Conservation (phyloP, 2,113 vertebrate genomes). For the Raja brachyura region DNA sequence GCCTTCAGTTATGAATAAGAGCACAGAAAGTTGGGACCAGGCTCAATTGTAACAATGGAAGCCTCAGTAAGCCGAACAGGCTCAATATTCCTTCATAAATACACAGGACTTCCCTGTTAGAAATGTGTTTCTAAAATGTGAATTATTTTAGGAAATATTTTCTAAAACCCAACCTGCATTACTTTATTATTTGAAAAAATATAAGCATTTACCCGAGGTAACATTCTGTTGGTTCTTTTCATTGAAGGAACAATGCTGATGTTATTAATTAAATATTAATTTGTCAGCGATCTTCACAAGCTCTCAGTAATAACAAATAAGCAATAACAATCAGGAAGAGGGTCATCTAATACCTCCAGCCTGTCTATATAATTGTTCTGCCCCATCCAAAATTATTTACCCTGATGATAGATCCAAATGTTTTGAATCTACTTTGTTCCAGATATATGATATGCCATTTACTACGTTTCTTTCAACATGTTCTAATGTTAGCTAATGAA, state of each 20-base stretch:
- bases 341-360: not conserved
- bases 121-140: not conserved
- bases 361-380: not conserved
- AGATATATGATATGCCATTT: not conserved
- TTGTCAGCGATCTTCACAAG: not conserved
- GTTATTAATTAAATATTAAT: not conserved
- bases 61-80: not conserved
- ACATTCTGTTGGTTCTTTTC: not conserved
- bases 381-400: not conserved
- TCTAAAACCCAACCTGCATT: not conserved
- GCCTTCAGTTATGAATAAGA: not conserved
- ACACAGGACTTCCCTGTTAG: not conserved
- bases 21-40: not conserved
- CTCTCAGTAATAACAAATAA: not conserved
- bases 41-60: not conserved
- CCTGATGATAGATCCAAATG: not conserved
- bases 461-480: too few relatives aligned
- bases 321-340: not conserved
- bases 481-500: too few relatives aligned
- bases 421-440: not conserved
- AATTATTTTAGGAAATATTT: not conserved
- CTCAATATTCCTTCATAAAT: not conserved
- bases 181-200: not conserved
- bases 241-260: not conserved
- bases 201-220: not conserved